These are phyloP conservation scores for Chloroceryle amazona DNA, from an alignment of 2,797 vertebrate species.

Conservation along the genomic window DNA sequence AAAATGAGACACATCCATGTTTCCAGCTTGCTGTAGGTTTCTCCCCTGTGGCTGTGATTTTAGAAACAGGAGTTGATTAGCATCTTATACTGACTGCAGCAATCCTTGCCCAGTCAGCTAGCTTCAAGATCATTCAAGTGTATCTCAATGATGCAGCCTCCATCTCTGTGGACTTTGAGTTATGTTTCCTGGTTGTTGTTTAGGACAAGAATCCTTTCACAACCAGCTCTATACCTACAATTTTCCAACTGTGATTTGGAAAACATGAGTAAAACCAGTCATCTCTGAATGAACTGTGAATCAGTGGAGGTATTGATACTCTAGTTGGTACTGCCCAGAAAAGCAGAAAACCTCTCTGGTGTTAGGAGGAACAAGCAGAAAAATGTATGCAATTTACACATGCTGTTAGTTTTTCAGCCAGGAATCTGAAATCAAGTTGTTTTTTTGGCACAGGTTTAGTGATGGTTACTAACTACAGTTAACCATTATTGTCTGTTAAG, in stretches of 20 bases:
- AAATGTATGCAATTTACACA: background rate
- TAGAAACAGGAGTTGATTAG: background rate
- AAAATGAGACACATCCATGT: background rate
- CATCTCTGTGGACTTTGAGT: background rate
- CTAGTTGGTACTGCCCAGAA: background rate
- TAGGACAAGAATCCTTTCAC: background rate
- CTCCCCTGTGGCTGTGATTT: background rate
- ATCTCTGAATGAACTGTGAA: background rate
- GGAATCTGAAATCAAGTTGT: background rate
- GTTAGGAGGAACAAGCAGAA: accelerated
- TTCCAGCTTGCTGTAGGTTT: background rate
- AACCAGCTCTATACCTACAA: background rate
- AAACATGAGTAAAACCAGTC: background rate
- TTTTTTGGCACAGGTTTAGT: background rate
- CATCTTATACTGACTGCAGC: background rate
- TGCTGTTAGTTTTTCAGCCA: background rate
- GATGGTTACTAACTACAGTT: background rate
- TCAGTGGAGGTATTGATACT: background rate
- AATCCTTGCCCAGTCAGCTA: background rate
- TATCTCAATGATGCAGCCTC: background rate
- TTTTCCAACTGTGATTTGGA: background rate
- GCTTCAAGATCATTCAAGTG: background rate
- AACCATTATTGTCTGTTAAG: background rate
- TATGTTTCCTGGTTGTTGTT: background rate
- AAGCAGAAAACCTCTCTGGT: accelerated